A percentile compares a stretch with the other conserved stretches of the same genome.
phyloP scores from a whole-genome alignment of 2,888 invertebrate genomes.

The Alcis repandata region DNA sequence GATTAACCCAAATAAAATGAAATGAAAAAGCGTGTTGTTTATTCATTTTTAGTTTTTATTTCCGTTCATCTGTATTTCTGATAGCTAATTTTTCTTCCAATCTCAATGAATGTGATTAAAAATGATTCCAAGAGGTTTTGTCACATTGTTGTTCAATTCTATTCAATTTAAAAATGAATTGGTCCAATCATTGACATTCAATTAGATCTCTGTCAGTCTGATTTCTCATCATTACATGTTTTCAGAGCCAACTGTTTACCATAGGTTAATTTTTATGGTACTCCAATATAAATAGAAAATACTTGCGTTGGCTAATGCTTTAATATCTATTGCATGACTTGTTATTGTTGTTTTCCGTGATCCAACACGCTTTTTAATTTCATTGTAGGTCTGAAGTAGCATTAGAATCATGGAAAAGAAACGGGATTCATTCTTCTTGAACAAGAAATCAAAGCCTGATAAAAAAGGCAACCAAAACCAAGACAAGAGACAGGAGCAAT shows the following conservation, averaged over 20 bases:
- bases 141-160: no score
- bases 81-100: no score
- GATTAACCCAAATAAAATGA: constrained; percentile 30
- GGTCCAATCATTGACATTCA: no score
- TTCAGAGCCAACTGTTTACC: no score
- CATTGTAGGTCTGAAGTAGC: constrained; percentile 76
- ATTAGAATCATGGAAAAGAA: constrained; percentile 69
- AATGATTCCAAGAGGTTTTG: no score
- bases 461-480: constrained; percentile 37
- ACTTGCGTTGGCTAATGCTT: not conserved
- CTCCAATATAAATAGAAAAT: not conserved
- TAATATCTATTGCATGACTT: constrained; percentile 32
- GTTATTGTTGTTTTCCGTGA: constrained; percentile 53
- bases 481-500: constrained; percentile 62
- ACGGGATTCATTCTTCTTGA: constrained; percentile 71
- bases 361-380: constrained; percentile 84
- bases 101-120: no score
- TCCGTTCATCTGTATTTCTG: not conserved
- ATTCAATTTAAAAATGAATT: no score
- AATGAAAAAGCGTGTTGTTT: constrained; percentile 77
- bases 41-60: not conserved
- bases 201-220: no score
- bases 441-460: constrained; percentile 57
- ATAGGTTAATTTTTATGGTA: not conserved
- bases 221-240: no score